phyloP scores from a whole-genome alignment of 2,797 vertebrate genomes.

The Psittacula echo region DNA sequence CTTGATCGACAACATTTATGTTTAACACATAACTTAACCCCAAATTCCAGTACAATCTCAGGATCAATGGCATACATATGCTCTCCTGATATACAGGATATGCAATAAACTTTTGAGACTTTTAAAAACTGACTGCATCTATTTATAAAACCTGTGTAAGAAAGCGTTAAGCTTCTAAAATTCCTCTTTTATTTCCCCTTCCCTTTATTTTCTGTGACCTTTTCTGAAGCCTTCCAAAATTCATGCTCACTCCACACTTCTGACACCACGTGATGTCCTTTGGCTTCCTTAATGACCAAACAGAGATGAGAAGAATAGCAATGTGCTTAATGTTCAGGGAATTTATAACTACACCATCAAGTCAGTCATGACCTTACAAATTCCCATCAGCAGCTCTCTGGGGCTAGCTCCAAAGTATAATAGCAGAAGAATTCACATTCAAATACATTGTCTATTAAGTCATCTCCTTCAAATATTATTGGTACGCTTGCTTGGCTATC shows the following conservation, averaged over 20 bases:
- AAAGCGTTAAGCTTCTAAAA: background rate
- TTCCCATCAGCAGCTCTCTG: conserved; percentile 8
- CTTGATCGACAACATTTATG: too few species aligned
- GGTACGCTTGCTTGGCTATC: background rate
- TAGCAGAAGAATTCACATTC: conserved; percentile 4
- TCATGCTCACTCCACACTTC: background rate
- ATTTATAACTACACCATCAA: conserved; percentile 63
- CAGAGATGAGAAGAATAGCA: conserved; percentile 50
- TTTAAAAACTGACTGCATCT: background rate
- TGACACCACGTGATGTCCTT: background rate
- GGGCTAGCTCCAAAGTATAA: background rate
- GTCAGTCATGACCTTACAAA: conserved; percentile 60
- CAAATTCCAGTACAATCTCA: background rate
- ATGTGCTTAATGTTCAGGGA: conserved; percentile 48
- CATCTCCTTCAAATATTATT: conserved; percentile 40
- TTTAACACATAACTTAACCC: background rate
- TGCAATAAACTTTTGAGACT: background rate
- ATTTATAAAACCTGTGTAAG: background rate
- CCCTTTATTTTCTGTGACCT: conserved; percentile 51
- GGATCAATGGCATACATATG: background rate
- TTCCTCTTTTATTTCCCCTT: background rate
- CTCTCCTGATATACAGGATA: background rate
- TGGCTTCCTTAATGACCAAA: conserved; percentile 51
- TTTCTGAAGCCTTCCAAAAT: conserved; percentile 38
- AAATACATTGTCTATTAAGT: background rate